These are phyloP conservation scores for Drosophila pachea DNA, from an alignment of 1,140 invertebrate species.

Conservation along the genomic window DNA sequence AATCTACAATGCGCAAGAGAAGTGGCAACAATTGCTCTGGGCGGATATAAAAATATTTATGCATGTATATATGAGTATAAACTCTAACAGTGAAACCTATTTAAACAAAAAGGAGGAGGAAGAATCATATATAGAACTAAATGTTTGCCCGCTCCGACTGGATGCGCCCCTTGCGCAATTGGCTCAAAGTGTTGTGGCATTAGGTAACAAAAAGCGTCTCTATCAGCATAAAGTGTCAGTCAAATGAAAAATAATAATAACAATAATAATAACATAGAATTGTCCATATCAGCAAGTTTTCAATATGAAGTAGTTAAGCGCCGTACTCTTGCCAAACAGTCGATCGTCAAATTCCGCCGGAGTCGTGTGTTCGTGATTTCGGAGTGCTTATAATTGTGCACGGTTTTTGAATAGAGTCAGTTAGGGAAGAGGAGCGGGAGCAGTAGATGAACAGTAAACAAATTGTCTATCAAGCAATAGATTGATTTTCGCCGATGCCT, in stretches of 20 bases:
- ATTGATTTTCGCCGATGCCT: conserved; percentile 43
- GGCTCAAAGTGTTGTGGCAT: conserved; percentile 38
- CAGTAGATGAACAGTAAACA: conserved; percentile 48
- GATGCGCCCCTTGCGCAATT: conserved; percentile 15
- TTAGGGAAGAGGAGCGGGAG: not conserved
- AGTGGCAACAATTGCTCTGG: too few relatives aligned
- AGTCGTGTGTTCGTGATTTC: conserved; percentile 39
- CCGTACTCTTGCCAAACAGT: conserved; percentile 12
- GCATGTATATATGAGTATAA: too few relatives aligned
- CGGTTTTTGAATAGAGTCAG: conserved; percentile 28
- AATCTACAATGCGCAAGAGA: conserved; percentile 17
- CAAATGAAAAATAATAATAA: conserved; percentile 5
- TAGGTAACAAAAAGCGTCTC: conserved; percentile 58
- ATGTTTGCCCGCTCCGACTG: conserved; percentile 15
- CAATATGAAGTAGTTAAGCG: conserved; percentile 25
- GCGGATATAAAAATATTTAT: too few relatives aligned
- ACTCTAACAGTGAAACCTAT: conserved; percentile 8
- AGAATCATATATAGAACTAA: conserved; percentile 21
- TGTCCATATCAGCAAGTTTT: conserved; percentile 40
- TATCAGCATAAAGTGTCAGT: conserved; percentile 21
- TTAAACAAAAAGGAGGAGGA: conserved; percentile 22
- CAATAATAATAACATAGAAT: not conserved
- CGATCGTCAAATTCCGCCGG: conserved; percentile 23
- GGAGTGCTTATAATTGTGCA: conserved; percentile 23
- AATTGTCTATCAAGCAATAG: conserved; percentile 65